Evolutionary conservation across 53 echinoderm and acorn worm species (phyloP).

Genomic region (Hippasteria phrygiana): DNA sequence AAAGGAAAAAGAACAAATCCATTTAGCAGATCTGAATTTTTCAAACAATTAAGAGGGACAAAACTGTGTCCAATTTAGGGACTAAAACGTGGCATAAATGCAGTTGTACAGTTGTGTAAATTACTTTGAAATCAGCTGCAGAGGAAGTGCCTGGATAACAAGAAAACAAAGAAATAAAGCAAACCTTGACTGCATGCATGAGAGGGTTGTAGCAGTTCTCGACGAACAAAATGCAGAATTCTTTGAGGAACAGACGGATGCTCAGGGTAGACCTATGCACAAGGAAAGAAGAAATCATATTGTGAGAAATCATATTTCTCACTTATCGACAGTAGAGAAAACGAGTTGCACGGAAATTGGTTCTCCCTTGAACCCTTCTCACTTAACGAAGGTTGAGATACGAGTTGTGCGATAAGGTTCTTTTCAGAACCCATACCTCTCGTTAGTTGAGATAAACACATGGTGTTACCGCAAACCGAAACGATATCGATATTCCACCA

Average conservation of each 20-base stretch:
- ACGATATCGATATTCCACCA: no score
- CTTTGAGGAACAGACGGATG: conserved; percentile 92
- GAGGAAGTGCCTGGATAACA: no score
- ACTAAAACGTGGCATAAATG: neutral
- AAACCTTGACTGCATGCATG: conserved; percentile 95
- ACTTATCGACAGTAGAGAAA: no score
- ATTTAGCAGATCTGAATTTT: neutral
- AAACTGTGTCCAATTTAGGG: neutral
- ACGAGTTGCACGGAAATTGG: no score
- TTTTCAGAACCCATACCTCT: no score
- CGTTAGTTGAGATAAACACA: no score
- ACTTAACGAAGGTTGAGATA: no score
- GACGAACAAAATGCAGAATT: conserved; percentile 90
- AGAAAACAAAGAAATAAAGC: neutral
- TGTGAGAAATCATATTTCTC: neutral
- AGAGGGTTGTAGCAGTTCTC: conserved; percentile 98
- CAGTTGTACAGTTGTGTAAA: neutral
- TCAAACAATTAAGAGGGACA: neutral
- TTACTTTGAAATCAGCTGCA: neutral
- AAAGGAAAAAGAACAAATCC: neutral
- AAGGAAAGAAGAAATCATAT: neutral
- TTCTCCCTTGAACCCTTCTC: no score
- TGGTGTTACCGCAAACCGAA: no score
- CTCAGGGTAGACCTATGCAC: conserved; percentile 81
- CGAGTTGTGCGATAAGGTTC: no score